A percentile compares a stretch with the other conserved stretches of the same genome.
phyloP scores from a whole-genome alignment of 2,113 vertebrate genomes.

The Protobothrops flavoviridis region DNA sequence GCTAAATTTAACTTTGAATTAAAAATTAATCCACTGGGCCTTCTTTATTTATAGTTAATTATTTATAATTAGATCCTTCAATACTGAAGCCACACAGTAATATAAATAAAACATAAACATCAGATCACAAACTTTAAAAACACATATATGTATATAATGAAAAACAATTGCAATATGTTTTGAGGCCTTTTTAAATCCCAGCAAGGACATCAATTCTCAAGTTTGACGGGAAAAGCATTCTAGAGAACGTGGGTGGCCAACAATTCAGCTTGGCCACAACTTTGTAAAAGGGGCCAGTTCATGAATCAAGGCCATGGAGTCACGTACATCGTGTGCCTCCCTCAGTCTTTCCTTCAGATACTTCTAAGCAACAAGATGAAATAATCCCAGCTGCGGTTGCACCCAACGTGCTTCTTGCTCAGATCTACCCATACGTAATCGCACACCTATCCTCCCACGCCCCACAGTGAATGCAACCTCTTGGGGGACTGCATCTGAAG shows the following conservation, averaged over 20 bases:
- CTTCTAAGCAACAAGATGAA: background rate
- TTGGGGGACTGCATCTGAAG: conserved; percentile 76
- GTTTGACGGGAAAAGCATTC: background rate
- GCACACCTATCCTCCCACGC: background rate
- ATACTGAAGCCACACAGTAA: background rate
- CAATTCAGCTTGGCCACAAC: background rate
- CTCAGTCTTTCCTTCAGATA: background rate
- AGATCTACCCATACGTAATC: background rate
- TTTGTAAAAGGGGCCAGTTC: background rate
- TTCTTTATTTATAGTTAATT: background rate
- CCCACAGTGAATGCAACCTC: too few relatives aligned
- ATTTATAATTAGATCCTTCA: background rate
- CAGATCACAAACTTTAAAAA: background rate
- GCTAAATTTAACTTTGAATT: background rate
- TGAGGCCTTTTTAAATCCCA: background rate
- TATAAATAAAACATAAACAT: background rate
- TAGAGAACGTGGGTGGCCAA: background rate
- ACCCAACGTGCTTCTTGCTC: background rate
- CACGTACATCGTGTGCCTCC: background rate
- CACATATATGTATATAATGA: background rate
- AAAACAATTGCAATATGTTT: background rate
- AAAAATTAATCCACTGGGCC: background rate
- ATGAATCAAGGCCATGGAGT: background rate
- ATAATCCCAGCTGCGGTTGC: background rate
- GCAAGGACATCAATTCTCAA: background rate